A percentile compares a stretch with the other conserved stretches of the same genome.
Evolutionary conservation across 35 echinoderm and acorn worm species (phyloP).

Genomic region (Patiria miniata): DNA sequence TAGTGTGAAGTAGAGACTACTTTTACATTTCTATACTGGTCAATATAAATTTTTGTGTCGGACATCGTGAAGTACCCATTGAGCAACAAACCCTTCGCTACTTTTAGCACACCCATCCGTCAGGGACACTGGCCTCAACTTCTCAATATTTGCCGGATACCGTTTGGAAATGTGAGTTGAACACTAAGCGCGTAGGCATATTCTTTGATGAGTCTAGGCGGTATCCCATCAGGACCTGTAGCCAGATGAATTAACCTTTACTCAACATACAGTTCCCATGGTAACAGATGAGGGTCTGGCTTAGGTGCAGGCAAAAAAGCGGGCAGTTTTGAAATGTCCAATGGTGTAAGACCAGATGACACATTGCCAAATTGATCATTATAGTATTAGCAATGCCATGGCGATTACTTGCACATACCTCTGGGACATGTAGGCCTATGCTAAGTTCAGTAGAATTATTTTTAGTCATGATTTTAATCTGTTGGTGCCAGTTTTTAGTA

Average conservation of each 20-base stretch:
- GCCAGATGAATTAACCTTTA: not conserved
- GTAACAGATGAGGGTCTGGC: conserved; percentile 1
- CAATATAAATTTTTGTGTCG: not conserved
- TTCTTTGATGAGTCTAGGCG: conserved; percentile 14
- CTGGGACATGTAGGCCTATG: conserved; percentile 2
- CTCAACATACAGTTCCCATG: conserved; percentile 17
- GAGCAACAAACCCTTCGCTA: not conserved
- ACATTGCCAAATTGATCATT: conserved; percentile 18
- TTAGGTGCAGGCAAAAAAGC: not conserved
- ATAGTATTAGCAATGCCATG: not conserved
- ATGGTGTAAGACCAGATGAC: conserved; percentile 9
- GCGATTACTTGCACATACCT: not conserved
- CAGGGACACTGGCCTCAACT: not conserved
- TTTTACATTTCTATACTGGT: not conserved
- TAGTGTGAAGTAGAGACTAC: not conserved
- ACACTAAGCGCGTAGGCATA: conserved; percentile 30
- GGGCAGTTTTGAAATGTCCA: not conserved
- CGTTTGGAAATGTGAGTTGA: conserved; percentile 1
- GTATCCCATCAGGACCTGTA: conserved; percentile 5
- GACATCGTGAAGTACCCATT: not conserved
- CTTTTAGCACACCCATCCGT: not conserved
- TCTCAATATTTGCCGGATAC: not conserved
- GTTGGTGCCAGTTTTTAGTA: conserved; percentile 20
- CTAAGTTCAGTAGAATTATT: not conserved
- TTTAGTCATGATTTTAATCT: conserved; percentile 18